Conservation (phyloP, 2,888 invertebrate species). For the Lacanobia oleracea region DNA sequence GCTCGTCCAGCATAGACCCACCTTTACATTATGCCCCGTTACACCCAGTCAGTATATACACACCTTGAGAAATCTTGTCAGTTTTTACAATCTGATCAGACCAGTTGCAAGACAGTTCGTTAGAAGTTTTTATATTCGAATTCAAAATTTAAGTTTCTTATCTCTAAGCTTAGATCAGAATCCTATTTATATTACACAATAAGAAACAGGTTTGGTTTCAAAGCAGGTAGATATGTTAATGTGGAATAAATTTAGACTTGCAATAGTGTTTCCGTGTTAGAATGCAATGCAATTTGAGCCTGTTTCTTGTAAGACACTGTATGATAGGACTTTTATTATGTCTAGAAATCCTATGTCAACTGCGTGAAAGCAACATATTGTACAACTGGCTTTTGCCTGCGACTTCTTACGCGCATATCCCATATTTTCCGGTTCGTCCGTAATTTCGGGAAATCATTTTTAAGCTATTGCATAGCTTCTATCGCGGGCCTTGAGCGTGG, state of each 20-base stretch:
- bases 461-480: too few relatives aligned
- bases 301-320: background rate
- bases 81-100: background rate
- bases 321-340: too few relatives aligned
- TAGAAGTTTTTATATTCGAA: constrained; percentile 1
- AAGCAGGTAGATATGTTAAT: constrained; percentile 42
- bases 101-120: background rate
- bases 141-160: constrained; percentile 5
- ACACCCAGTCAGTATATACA: too few relatives aligned
- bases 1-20: too few relatives aligned
- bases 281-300: constrained; percentile 16
- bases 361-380: too few relatives aligned
- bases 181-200: constrained; percentile 29
- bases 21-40: too few relatives aligned
- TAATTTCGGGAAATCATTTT: too few relatives aligned
- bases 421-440: too few relatives aligned
- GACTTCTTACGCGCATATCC: too few relatives aligned
- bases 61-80: background rate
- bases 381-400: too few relatives aligned
- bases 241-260: constrained; percentile 25
- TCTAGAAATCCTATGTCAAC: too few relatives aligned
- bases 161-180: constrained; percentile 5
- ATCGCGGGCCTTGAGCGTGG: too few relatives aligned
- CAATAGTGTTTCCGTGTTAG: constrained; percentile 27
- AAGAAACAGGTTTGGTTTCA: constrained; percentile 36